Conservation (phyloP, 1,140 invertebrate genomes). For the Eubasilissa regina region DNA sequence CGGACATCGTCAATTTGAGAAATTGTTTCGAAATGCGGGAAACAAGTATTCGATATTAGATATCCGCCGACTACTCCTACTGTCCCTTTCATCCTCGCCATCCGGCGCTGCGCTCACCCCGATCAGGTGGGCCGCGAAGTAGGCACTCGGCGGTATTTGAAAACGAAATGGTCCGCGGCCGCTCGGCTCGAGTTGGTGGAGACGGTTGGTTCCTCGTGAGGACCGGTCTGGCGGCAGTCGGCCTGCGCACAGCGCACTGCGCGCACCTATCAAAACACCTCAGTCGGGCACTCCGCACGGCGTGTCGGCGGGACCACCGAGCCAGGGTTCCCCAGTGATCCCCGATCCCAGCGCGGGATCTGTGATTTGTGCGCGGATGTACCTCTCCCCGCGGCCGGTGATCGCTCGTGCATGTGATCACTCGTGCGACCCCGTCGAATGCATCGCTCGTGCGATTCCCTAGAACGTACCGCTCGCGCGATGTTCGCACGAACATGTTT, state of each 20-base stretch:
- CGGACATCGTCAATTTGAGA: too few relatives aligned
- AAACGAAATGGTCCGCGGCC: background rate
- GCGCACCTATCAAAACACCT: constrained; percentile 28
- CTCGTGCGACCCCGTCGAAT: constrained; percentile 4
- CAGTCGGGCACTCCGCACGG: background rate
- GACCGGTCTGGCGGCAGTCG: constrained; percentile 37
- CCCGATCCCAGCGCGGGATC: background rate
- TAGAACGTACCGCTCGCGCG: background rate
- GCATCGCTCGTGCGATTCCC: background rate
- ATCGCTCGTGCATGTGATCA: background rate
- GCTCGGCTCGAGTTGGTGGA: background rate
- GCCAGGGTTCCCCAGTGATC: background rate
- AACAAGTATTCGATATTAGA: too few relatives aligned
- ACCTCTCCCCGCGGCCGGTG: constrained; percentile 10
- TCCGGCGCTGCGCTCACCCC: background rate
- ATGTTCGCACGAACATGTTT: background rate
- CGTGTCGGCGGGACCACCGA: background rate
- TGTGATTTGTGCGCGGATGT: constrained; percentile 15
- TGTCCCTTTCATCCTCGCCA: constrained; percentile 8
- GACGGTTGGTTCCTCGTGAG: constrained; percentile 15
- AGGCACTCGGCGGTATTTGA: background rate
- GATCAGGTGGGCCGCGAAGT: constrained; percentile 15
- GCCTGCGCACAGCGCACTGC: constrained; percentile 33
- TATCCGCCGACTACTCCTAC: background rate
- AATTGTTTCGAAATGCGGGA: too few relatives aligned